Conservation (phyloP, 2,113 vertebrate genomes). For the Catagonus wagneri region DNA sequence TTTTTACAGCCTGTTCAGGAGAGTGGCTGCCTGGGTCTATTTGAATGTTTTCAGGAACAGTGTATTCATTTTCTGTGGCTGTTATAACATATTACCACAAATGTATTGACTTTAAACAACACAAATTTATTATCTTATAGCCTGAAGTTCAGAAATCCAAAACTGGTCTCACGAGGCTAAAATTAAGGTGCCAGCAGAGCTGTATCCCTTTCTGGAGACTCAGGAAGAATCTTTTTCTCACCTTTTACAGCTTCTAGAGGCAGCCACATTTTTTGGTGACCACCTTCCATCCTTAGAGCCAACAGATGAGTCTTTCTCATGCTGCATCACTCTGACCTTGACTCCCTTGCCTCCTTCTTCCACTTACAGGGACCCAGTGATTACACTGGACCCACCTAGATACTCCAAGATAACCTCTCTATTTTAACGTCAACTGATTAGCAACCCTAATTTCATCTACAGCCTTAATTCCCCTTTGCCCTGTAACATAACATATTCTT, state of each 20-base stretch:
- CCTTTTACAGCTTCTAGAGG: background rate
- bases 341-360: background rate
- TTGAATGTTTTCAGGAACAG: background rate
- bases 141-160: background rate
- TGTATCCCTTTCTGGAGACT: background rate
- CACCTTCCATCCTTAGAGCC: background rate
- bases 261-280: background rate
- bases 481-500: rapidly evolving
- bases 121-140: background rate
- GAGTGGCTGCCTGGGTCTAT: background rate
- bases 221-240: background rate
- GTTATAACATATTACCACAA: background rate
- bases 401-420: background rate
- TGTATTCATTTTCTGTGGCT: background rate
- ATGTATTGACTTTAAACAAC: background rate
- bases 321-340: background rate
- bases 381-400: background rate
- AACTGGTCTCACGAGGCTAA: background rate
- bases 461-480: background rate
- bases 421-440: background rate
- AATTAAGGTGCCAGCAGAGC: background rate
- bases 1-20: background rate
- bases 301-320: background rate
- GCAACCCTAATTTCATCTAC: background rate
- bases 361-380: background rate